Evolutionary conservation across 2,888 invertebrate genomes (phyloP).

Genomic region (Galerucella nymphaeae): DNA sequence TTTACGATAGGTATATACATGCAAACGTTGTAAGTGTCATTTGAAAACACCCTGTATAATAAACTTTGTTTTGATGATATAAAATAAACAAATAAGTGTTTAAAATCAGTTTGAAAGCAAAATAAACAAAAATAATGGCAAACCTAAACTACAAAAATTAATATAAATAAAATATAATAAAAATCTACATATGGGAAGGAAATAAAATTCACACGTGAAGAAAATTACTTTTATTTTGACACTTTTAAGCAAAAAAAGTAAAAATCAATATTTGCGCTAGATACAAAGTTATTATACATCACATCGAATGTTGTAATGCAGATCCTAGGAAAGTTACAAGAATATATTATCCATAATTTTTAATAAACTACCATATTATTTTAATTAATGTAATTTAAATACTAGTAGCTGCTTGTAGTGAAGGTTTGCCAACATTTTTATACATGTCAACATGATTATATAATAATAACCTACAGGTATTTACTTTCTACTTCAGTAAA

Average conservation of each 20-base stretch:
- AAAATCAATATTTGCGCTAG: slow-evolving; percentile 43
- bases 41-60: too few relatives aligned
- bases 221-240: slow-evolving; percentile 46
- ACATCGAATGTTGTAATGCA: slow-evolving; percentile 27
- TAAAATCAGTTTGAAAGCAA: slow-evolving; percentile 20
- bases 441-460: slow-evolving; percentile 26
- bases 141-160: slow-evolving; percentile 60
- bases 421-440: slow-evolving; percentile 68
- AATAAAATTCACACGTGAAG: slow-evolving; percentile 45
- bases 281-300: slow-evolving; percentile 32
- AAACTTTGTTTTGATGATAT: not conserved
- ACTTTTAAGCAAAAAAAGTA: slow-evolving; percentile 44
- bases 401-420: slow-evolving; percentile 59
- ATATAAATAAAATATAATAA: slow-evolving; percentile 47
- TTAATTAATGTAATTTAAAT: slow-evolving; percentile 16
- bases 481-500: not conserved
- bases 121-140: slow-evolving; percentile 61
- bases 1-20: too few relatives aligned
- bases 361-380: slow-evolving; percentile 9
- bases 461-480: slow-evolving; percentile 13
- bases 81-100: not conserved
- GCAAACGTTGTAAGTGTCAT: too few relatives aligned
- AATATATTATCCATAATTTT: slow-evolving; percentile 44
- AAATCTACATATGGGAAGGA: slow-evolving; percentile 35
- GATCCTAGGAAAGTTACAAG: slow-evolving; percentile 42